phyloP scores from a whole-genome alignment of 2,888 invertebrate species.

The Celastrina argiolus region DNA sequence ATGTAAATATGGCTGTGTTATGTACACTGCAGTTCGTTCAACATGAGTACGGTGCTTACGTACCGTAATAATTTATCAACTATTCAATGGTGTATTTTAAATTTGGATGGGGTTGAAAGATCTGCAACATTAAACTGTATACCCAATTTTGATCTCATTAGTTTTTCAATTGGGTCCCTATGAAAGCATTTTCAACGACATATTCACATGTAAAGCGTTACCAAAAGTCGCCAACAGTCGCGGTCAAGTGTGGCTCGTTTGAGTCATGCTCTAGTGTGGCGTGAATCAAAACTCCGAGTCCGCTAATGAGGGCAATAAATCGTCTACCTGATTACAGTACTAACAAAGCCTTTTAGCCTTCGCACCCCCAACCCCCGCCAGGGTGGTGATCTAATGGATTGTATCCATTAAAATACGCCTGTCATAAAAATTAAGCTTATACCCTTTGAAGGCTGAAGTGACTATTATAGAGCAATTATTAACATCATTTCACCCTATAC shows the following conservation, averaged over 20 bases:
- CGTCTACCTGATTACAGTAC: conserved; percentile 1
- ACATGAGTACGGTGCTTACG: too few relatives aligned
- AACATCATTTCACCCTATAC: background rate
- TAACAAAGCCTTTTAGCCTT: conserved; percentile 11
- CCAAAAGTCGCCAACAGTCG: background rate
- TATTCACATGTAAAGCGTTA: too few relatives aligned
- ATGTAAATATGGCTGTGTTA: too few relatives aligned
- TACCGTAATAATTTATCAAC: too few relatives aligned
- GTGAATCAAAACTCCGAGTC: background rate
- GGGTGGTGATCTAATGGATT: background rate
- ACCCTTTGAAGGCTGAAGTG: background rate
- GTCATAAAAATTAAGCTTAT: conserved; percentile 2
- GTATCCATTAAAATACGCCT: conserved; percentile 6
- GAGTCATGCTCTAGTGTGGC: background rate
- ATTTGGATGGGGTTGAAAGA: too few relatives aligned
- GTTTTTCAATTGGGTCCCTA: too few relatives aligned
- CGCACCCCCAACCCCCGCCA: background rate
- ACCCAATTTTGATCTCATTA: too few relatives aligned
- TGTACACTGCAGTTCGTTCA: too few relatives aligned
- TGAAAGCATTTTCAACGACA: too few relatives aligned
- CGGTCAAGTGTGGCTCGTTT: background rate
- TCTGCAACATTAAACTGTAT: too few relatives aligned
- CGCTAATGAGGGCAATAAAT: conserved; percentile 10
- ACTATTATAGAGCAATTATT: background rate
- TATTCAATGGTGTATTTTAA: too few relatives aligned